These are phyloP conservation scores for Neodiprion virginianus DNA, from an alignment of 1,140 invertebrate genomes.

Conservation along the genomic window DNA sequence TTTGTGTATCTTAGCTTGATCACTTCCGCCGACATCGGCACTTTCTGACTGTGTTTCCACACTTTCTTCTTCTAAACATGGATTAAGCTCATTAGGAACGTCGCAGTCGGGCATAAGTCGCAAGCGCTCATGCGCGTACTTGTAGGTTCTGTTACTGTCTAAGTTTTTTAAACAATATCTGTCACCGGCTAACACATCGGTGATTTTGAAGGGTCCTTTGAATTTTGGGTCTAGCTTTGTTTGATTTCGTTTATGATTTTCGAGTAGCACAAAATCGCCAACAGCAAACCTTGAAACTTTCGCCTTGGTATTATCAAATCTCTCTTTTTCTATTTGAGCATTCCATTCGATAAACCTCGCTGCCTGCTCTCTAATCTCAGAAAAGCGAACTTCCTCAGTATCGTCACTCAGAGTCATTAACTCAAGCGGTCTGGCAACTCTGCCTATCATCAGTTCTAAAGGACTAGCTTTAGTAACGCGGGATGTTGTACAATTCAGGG, in stretches of 20 bases:
- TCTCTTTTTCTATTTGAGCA: background rate
- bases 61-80: background rate
- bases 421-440: constrained; percentile 34
- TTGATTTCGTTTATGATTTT: constrained; percentile 48
- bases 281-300: background rate
- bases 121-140: constrained; percentile 18
- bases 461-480: constrained; percentile 36
- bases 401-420: constrained; percentile 30
- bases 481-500: constrained; percentile 41
- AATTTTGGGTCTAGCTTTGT: constrained; percentile 46
- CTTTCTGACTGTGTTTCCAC: background rate
- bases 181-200: constrained; percentile 38
- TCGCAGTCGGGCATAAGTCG: background rate
- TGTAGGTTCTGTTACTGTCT: constrained; percentile 33
- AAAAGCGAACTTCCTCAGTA: background rate
- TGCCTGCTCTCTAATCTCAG: background rate
- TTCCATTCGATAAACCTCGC: background rate
- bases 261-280: constrained; percentile 41
- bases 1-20: background rate
- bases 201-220: constrained; percentile 42
- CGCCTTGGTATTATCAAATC: background rate
- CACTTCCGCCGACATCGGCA: background rate
- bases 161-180: constrained; percentile 26
- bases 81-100: constrained; percentile 1
- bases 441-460: constrained; percentile 40